phyloP scores from a whole-genome alignment of 2,113 vertebrate species.

The Speoplatyrhinus poulsoni region DNA sequence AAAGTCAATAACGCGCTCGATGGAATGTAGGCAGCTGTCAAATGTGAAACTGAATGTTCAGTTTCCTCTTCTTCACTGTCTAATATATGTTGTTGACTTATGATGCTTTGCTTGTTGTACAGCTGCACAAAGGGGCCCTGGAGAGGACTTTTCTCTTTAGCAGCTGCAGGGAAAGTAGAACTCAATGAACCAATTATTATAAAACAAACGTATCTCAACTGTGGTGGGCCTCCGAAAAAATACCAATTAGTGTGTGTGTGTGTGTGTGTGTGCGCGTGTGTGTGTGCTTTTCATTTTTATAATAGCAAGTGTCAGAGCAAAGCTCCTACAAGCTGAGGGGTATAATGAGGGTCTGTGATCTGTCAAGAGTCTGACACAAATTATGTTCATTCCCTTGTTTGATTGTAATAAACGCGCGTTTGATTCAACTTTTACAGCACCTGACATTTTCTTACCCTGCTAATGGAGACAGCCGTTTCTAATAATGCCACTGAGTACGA shows the following conservation, averaged over 20 bases:
- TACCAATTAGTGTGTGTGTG: constrained; percentile 29
- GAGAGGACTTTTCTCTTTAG: constrained; percentile 4
- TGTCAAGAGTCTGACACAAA: background rate
- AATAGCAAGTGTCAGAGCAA: too few species aligned
- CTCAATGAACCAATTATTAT: background rate
- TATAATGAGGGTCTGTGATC: background rate
- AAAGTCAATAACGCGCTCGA: background rate
- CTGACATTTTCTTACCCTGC: background rate
- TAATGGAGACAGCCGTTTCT: background rate
- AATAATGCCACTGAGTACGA: background rate
- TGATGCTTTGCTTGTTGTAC: constrained; percentile 5
- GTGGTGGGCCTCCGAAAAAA: constrained; percentile 29
- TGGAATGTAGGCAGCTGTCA: constrained; percentile 11
- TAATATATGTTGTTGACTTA: constrained; percentile 17
- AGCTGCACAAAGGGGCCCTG: constrained; percentile 10
- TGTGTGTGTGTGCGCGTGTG: background rate
- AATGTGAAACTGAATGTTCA: background rate
- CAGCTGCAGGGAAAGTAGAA: constrained; percentile 8
- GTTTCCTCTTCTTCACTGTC: background rate
- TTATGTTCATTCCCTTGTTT: background rate
- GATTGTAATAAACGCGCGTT: background rate
- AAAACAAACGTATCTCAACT: constrained; percentile 13
- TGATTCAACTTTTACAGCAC: background rate
- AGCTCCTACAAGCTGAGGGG: too few species aligned
- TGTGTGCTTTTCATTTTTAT: background rate